Conservation (phyloP, 2,888 invertebrate species). For the Phaonia tiefii region DNA sequence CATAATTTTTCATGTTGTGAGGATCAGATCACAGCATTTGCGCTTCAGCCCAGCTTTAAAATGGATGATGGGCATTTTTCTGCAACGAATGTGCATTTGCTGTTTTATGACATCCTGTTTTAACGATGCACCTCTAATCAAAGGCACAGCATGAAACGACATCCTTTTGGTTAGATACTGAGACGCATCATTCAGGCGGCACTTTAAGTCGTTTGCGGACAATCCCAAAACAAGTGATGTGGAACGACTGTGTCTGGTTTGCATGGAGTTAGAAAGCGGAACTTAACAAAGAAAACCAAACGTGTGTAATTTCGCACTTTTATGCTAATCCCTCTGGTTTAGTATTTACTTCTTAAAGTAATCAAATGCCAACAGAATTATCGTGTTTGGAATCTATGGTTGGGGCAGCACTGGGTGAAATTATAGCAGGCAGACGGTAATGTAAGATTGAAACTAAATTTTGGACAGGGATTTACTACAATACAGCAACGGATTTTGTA, state of each 20-base stretch:
- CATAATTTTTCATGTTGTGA: conserved; percentile 44
- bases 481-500: too few relatives aligned
- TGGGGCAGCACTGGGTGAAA: too few relatives aligned
- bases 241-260: conserved; percentile 4
- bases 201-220: not conserved
- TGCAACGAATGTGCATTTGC: conserved; percentile 43
- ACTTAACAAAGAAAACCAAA: conserved; percentile 52
- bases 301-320: conserved; percentile 67
- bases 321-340: conserved; percentile 65
- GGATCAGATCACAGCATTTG: conserved; percentile 29
- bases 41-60: too few relatives aligned
- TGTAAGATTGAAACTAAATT: too few relatives aligned
- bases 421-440: too few relatives aligned
- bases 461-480: too few relatives aligned
- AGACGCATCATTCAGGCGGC: too few relatives aligned
- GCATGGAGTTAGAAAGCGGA: conserved; percentile 38
- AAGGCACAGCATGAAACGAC: conserved; percentile 12
- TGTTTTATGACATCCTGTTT: conserved; percentile 65
- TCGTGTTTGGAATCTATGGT: too few relatives aligned
- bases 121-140: conserved; percentile 45
- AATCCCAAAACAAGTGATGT: not conserved
- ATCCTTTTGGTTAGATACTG: too few relatives aligned
- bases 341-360: conserved; percentile 9
- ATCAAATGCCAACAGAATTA: conserved; percentile 34
- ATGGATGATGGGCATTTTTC: conserved; percentile 39